Base-by-base conservation (phyloP, 2,888 invertebrate species). In the Chrysotoxum bicinctum region DNA sequence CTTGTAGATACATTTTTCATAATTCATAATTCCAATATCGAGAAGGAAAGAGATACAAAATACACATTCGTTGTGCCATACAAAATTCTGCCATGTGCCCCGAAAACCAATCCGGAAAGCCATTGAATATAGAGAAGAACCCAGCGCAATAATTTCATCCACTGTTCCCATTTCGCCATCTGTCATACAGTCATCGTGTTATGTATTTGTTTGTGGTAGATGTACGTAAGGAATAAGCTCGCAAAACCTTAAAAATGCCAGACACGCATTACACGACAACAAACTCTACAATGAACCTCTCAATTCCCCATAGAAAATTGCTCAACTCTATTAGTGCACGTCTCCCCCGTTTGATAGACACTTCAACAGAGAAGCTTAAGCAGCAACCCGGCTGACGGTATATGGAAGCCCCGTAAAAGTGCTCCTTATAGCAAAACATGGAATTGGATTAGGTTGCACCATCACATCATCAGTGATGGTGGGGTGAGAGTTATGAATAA, bases 301-400 rank as follows among this genome's bases (percentile, higher is more conserved):
- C 84, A 84, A 75, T 84, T 84, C 84, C 84, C 84, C 66, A 76
- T 76, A 80, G 84, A 66, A 84, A 72, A 84, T 80, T 84, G 84
- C 84, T 70, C 75, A 84, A 79, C 84, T 84, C 84, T 84, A 84
- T 84, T 84, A 84, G 84, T 80, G 75, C 84, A 84, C 84, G 84
- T 84, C 75, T 56, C 70, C 62, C 23, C 32, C 32, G 64, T 50
- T 32, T 58, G 58, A 58, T 21, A 58, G 62, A 64, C 62, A 70
- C 32, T 23, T 19, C 21, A 8, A 60, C 30, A 62, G 14, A 30
- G 21, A 40, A 43, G 9, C 45, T 72, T 32, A 23, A 30, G 45
- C 43, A n/a, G n/a, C 9, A 10, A 50, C 23, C 1, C 12, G 19
- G 7, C 56, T 58, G 37, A 26, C n/a, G n/a, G n/a, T n/a, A n/a